A percentile compares a stretch with the other conserved stretches of the same genome.
These are phyloP conservation scores for Dryomyza anilis DNA, from an alignment of 2,888 invertebrate genomes.

Conservation along the genomic window DNA sequence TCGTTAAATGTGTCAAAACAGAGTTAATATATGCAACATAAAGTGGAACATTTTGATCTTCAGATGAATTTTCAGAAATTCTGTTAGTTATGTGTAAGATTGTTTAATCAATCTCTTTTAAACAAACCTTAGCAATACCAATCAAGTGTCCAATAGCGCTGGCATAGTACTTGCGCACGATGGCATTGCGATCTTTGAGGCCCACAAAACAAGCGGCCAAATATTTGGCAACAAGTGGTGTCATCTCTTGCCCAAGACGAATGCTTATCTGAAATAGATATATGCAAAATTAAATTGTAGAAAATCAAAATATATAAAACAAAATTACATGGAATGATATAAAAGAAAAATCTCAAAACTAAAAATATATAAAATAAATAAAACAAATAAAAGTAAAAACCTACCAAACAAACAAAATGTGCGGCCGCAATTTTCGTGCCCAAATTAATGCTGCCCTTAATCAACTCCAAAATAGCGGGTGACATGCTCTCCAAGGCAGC, in stretches of 20 bases:
- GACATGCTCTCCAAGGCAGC: conserved; percentile 78
- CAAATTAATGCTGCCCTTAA: conserved; percentile 78
- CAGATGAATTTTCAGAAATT: too few relatives aligned
- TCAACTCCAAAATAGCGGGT: conserved; percentile 80
- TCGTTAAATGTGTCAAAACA: too few relatives aligned
- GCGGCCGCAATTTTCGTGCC: conserved; percentile 84
- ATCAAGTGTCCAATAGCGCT: conserved; percentile 84
- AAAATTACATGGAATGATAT: not conserved
- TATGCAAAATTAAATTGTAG: too few relatives aligned
- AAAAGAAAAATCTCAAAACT: not conserved
- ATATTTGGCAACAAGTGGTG: conserved; percentile 67
- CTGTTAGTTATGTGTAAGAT: too few relatives aligned
- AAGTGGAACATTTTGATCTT: too few relatives aligned
- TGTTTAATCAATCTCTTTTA: not conserved
- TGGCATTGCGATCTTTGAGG: conserved; percentile 81
- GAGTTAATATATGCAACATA: too few relatives aligned
- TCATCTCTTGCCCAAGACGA: conserved; percentile 65
- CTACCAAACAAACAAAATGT: conserved; percentile 76
- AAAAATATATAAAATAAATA: not conserved
- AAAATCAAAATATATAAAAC: not conserved
- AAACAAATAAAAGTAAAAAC: too few relatives aligned
- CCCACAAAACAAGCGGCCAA: conserved; percentile 70
- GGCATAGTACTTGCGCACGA: conserved; percentile 83
- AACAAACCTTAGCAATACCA: conserved; percentile 74
- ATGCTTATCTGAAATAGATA: conserved; percentile 50